Percentiles rank a stretch among this genome's conserved stretches.
These are phyloP conservation scores for Callospermophilus lateralis DNA, from an alignment of 2,113 vertebrate genomes.

Conservation along the genomic window DNA sequence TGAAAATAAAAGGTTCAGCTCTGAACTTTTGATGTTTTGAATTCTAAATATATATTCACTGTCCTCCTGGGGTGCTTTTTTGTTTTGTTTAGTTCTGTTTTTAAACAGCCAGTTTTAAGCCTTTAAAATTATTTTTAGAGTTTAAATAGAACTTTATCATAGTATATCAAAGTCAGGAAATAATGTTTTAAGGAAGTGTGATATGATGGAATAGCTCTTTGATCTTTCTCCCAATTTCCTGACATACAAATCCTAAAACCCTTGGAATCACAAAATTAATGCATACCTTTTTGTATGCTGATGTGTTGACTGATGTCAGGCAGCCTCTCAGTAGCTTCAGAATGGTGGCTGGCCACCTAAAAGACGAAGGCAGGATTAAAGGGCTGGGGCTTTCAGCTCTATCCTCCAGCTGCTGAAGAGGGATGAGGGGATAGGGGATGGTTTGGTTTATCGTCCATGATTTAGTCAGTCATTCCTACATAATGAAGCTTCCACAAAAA, in stretches of 20 bases:
- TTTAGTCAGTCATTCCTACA: background rate
- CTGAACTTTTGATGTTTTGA: background rate
- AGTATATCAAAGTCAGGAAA: constrained; percentile 18
- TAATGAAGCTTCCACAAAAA: background rate
- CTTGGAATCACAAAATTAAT: background rate
- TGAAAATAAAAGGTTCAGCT: background rate
- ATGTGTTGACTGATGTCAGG: background rate
- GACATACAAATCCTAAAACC: background rate
- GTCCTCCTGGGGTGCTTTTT: background rate
- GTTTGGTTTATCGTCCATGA: too few species aligned
- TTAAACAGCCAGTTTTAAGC: constrained; percentile 17
- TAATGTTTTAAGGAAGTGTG: constrained; percentile 35
- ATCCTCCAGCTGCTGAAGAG: background rate
- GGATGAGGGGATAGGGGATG: background rate
- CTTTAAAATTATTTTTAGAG: constrained; percentile 40
- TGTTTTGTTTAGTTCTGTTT: constrained; percentile 4
- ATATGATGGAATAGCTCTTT: background rate
- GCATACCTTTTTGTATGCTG: background rate
- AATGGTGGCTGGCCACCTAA: background rate
- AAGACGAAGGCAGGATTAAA: background rate
- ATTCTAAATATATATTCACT: background rate
- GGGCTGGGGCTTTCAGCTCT: background rate
- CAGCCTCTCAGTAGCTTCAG: background rate
- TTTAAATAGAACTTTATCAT: constrained; percentile 29
- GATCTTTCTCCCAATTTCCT: background rate